These are phyloP conservation scores for Clusia tigrina DNA, from an alignment of 2,888 invertebrate genomes.

Conservation along the genomic window DNA sequence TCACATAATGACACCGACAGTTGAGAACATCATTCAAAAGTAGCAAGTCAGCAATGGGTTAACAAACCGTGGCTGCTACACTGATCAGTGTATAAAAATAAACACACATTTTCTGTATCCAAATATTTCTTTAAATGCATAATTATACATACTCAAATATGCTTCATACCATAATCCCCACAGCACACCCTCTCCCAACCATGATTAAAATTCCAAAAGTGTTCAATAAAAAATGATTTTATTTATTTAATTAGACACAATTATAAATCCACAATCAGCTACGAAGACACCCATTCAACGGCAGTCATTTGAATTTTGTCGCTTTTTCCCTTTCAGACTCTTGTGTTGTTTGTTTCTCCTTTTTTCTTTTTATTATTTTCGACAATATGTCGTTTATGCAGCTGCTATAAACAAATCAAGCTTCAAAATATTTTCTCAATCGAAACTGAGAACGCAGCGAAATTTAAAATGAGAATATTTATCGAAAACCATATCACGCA, in stretches of 20 bases:
- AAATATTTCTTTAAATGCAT: too few species aligned
- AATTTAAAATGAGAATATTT: not conserved
- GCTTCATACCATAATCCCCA: too few species aligned
- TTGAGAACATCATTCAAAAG: too few species aligned
- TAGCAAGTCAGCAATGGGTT: too few species aligned
- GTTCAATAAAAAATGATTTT: slow-evolving; percentile 45
- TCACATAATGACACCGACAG: too few species aligned
- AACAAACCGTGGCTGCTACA: too few species aligned
- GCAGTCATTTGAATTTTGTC: not conserved
- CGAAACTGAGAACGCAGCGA: not conserved
- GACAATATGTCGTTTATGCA: not conserved
- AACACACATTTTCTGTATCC: too few species aligned
- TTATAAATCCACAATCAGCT: slow-evolving; percentile 34
- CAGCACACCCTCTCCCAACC: not conserved
- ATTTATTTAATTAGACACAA: slow-evolving; percentile 59
- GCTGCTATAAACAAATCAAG: slow-evolving; percentile 3
- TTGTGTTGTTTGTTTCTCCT: not conserved
- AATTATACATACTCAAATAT: too few species aligned
- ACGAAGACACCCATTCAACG: not conserved
- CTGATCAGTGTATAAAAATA: too few species aligned
- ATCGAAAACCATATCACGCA: not conserved
- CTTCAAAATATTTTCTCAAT: not conserved
- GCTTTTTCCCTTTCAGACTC: not conserved
- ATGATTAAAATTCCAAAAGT: not conserved
- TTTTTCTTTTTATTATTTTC: not conserved